A percentile compares a stretch with the other conserved stretches of the same genome.
phyloP scores from a whole-genome alignment of 2,113 vertebrate species.

The Prochilodus magdalenae region DNA sequence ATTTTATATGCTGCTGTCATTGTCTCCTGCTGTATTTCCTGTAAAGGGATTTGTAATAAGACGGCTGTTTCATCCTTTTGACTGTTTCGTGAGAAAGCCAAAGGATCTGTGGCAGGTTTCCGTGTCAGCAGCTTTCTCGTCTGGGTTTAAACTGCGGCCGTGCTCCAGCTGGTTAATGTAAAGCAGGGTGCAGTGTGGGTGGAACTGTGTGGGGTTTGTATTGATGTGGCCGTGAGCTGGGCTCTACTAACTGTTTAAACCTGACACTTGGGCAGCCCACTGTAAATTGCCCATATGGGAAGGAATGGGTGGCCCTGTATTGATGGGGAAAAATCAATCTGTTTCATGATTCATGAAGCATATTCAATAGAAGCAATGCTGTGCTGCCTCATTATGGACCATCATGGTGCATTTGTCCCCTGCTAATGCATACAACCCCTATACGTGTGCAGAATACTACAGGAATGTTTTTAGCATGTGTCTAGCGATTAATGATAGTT shows the following conservation, averaged over 20 bases:
- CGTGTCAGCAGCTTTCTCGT: constrained; percentile 20
- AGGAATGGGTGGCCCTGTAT: constrained; percentile 25
- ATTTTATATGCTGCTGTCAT: not conserved
- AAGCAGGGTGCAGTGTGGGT: constrained; percentile 14
- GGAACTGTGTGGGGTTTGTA: constrained; percentile 33
- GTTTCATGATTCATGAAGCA: constrained; percentile 54
- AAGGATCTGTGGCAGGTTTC: not conserved
- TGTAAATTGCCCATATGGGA: constrained; percentile 35
- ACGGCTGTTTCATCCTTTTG: constrained; percentile 13
- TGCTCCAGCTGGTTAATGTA: constrained; percentile 1
- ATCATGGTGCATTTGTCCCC: constrained; percentile 16
- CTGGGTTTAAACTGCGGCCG: not conserved
- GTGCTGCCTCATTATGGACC: constrained; percentile 51
- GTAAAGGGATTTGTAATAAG: not conserved
- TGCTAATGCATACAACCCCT: not conserved
- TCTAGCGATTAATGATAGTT: not conserved
- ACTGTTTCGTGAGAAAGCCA: not conserved
- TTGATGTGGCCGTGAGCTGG: constrained; percentile 26
- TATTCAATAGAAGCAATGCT: constrained; percentile 35
- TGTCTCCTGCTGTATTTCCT: not conserved
- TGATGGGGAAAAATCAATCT: constrained; percentile 55
- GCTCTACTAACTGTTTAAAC: constrained; percentile 37
- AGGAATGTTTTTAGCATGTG: not conserved
- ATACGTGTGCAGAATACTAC: not conserved
- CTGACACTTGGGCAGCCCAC: constrained; percentile 41